Conservation (phyloP, 2,113 vertebrate genomes). For the Hypocryptadius cinnamomeus region DNA sequence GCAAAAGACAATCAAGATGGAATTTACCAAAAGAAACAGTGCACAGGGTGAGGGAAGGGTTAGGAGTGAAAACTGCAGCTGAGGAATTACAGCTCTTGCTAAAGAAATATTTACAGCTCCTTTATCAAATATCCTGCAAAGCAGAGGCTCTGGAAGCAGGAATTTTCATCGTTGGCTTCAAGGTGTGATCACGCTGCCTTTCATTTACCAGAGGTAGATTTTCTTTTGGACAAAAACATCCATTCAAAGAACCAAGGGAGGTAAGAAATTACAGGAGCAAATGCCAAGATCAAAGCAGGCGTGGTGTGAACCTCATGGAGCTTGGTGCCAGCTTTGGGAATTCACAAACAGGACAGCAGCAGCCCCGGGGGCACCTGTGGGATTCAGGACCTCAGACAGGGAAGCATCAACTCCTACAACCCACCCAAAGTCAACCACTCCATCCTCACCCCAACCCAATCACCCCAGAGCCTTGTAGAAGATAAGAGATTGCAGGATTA, state of each 20-base stretch:
- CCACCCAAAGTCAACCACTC: not conserved
- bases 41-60: not conserved
- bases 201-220: not conserved
- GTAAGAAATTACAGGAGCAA: not conserved
- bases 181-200: rapidly evolving
- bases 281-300: rapidly evolving
- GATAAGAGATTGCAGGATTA: not conserved
- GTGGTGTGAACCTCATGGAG: rapidly evolving
- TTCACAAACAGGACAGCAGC: not conserved
- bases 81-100: not conserved
- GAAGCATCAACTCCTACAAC: rapidly evolving
- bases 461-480: not conserved
- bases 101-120: not conserved
- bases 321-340: rapidly evolving
- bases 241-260: not conserved
- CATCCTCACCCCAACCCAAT: not conserved
- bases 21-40: not conserved
- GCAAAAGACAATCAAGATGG: not conserved
- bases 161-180: not conserved
- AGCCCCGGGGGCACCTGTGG: not conserved
- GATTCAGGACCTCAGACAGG: not conserved
- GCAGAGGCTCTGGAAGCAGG: not conserved
- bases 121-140: not conserved
- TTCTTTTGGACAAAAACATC: not conserved
- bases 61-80: not conserved